Percentiles rank a stretch among this genome's conserved stretches.
Conservation (phyloP, 2,113 vertebrate genomes). For the Struthidea cinerea region DNA sequence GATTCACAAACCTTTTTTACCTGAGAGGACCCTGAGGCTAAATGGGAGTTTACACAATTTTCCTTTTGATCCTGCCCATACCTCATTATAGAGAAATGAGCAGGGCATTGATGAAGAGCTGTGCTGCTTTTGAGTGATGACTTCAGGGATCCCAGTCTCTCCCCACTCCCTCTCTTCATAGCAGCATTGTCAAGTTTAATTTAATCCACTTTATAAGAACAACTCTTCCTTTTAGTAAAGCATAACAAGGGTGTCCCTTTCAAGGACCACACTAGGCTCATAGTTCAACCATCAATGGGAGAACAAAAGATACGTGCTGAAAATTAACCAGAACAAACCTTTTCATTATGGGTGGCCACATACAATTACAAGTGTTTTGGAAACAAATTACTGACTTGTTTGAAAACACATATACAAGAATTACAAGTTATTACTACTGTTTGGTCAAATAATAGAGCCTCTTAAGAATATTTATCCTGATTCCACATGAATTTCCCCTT, state of each 20-base stretch:
- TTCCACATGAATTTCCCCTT: not conserved
- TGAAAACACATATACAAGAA: not conserved
- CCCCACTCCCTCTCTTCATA: not conserved
- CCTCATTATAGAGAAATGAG: not conserved
- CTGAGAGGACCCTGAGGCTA: not conserved
- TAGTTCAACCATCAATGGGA: not conserved
- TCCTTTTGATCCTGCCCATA: not conserved
- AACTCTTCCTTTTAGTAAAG: not conserved
- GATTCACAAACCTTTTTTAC: not conserved
- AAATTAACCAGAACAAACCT: constrained; percentile 26
- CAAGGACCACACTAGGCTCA: not conserved
- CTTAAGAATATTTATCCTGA: not conserved
- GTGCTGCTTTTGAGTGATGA: not conserved
- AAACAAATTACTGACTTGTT: constrained; percentile 12
- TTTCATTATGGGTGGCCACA: not conserved
- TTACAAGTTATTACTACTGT: not conserved
- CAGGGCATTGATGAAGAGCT: not conserved
- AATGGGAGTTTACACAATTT: not conserved
- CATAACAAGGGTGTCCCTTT: not conserved
- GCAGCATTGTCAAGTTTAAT: not conserved
- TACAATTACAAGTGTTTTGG: not conserved
- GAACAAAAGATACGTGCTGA: not conserved
- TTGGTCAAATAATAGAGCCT: not conserved
- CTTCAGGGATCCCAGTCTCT: not conserved
- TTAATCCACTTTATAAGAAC: not conserved